Percentiles rank a stretch among this genome's conserved stretches.
These are phyloP conservation scores for Scaptomyza hsui DNA, from an alignment of 1,140 invertebrate genomes.

Conservation along the genomic window DNA sequence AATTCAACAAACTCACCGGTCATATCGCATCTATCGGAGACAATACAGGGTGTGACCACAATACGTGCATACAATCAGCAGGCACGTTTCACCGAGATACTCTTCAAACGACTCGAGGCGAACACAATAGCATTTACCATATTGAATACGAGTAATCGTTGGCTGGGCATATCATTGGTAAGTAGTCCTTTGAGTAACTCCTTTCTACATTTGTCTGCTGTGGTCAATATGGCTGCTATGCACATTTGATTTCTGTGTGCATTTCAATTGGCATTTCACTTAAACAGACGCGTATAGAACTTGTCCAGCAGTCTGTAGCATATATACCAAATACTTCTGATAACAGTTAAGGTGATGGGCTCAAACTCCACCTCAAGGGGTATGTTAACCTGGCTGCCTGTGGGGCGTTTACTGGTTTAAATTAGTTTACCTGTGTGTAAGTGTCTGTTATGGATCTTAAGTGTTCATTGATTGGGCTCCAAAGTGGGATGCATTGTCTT, in stretches of 20 bases:
- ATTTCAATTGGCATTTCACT: conserved; percentile 50
- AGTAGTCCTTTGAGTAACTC: conserved; percentile 62
- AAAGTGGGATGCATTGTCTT: conserved; percentile 50
- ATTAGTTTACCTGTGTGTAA: conserved; percentile 41
- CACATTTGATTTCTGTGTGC: conserved; percentile 49
- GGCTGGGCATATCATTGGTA: conserved; percentile 92
- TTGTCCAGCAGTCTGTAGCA: conserved; percentile 1
- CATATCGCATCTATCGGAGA: conserved; percentile 89
- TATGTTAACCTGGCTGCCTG: background rate
- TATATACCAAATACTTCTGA: background rate
- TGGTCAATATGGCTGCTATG: conserved; percentile 52
- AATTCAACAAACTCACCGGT: conserved; percentile 90
- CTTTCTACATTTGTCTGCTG: conserved; percentile 36
- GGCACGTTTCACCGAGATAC: conserved; percentile 86
- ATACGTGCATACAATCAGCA: conserved; percentile 89
- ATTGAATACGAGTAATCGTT: conserved; percentile 91
- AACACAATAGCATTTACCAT: conserved; percentile 91
- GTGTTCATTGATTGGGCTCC: conserved; percentile 48
- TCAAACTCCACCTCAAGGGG: background rate
- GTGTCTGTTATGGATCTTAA: conserved; percentile 54
- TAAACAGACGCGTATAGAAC: conserved; percentile 19
- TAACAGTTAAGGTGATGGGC: conserved; percentile 6
- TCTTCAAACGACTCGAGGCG: conserved; percentile 88
- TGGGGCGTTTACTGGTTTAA: conserved; percentile 12
- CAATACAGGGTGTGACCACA: conserved; percentile 88